These are phyloP conservation scores for Drosophila nebulosa DNA, from an alignment of 1,140 invertebrate genomes.

Conservation along the genomic window DNA sequence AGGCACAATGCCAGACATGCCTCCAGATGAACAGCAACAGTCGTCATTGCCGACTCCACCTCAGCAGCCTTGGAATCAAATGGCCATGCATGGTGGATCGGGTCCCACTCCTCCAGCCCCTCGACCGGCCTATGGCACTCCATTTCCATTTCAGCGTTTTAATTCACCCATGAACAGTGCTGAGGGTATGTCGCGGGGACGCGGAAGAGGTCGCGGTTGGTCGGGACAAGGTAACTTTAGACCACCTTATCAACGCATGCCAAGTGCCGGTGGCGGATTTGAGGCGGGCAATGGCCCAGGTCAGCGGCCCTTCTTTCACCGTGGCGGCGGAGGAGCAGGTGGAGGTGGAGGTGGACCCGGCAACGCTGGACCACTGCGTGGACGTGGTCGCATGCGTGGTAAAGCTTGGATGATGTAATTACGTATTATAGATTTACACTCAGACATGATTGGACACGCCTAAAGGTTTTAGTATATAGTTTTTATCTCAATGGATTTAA, in stretches of 20 bases:
- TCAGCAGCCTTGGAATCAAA: slow-evolving; percentile 63
- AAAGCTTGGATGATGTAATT: slow-evolving; percentile 79
- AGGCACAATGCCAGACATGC: slow-evolving; percentile 47
- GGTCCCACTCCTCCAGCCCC: slow-evolving; percentile 57
- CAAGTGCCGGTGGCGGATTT: slow-evolving; percentile 37
- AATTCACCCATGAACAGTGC: slow-evolving; percentile 42
- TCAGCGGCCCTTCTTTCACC: slow-evolving; percentile 43
- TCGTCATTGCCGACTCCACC: not conserved
- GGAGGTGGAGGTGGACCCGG: slow-evolving; percentile 36
- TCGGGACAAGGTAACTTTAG: slow-evolving; percentile 58
- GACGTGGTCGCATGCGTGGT: slow-evolving; percentile 71
- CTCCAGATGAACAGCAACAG: slow-evolving; percentile 38
- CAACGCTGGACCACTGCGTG: slow-evolving; percentile 53
- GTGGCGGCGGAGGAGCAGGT: slow-evolving; percentile 26
- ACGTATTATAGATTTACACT: slow-evolving; percentile 51
- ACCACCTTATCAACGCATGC: slow-evolving; percentile 62
- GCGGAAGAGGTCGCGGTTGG: slow-evolving; percentile 58
- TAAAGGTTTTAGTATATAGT: slow-evolving; percentile 51
- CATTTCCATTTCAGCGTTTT: slow-evolving; percentile 58
- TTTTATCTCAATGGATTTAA: slow-evolving; percentile 59
- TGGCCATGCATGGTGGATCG: slow-evolving; percentile 50
- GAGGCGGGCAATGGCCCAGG: slow-evolving; percentile 43
- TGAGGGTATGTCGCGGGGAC: slow-evolving; percentile 52
- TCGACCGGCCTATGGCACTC: slow-evolving; percentile 45
- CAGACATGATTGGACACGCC: not conserved